A percentile compares a stretch with the other conserved stretches of the same genome.
Evolutionary conservation across 2,888 invertebrate species (phyloP).

Genomic region (Cryptocheilus praepositus): DNA sequence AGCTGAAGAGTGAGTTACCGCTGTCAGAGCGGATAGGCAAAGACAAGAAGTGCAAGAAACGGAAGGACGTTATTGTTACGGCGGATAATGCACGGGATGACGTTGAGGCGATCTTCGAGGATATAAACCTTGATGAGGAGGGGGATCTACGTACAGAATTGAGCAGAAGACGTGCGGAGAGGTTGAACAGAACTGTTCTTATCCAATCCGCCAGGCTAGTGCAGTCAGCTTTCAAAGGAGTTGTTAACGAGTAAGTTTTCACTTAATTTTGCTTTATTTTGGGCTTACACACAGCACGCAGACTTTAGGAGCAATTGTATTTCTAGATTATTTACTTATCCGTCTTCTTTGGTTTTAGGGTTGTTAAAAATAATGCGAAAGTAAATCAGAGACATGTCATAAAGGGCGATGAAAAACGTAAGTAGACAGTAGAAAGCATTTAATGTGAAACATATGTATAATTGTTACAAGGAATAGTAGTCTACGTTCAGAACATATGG

Average conservation of each 20-base stretch:
- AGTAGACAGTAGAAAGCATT: slow-evolving; percentile 35
- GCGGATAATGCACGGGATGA: slow-evolving; percentile 47
- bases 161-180: slow-evolving; percentile 77
- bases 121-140: slow-evolving; percentile 64
- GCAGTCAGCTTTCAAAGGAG: slow-evolving; percentile 77
- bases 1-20: slow-evolving; percentile 63
- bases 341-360: slow-evolving; percentile 49
- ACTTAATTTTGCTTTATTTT: slow-evolving; percentile 6
- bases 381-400: slow-evolving; percentile 62
- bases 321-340: background rate
- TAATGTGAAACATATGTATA: background rate
- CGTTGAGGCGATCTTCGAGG: slow-evolving; percentile 55
- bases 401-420: slow-evolving; percentile 68
- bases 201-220: slow-evolving; percentile 75
- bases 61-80: slow-evolving; percentile 53
- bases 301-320: too few relatives aligned
- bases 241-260: slow-evolving; percentile 75
- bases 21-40: slow-evolving; percentile 67
- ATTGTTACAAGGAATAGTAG: slow-evolving; percentile 1
- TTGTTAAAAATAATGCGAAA: slow-evolving; percentile 68
- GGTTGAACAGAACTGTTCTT: slow-evolving; percentile 73
- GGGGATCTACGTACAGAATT: slow-evolving; percentile 77
- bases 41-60: slow-evolving; percentile 67
- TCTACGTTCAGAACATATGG: background rate
- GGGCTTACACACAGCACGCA: background rate